These are phyloP conservation scores for Parauchenoglanis ngamensis DNA, from an alignment of 2,797 vertebrate genomes.

Conservation along the genomic window DNA sequence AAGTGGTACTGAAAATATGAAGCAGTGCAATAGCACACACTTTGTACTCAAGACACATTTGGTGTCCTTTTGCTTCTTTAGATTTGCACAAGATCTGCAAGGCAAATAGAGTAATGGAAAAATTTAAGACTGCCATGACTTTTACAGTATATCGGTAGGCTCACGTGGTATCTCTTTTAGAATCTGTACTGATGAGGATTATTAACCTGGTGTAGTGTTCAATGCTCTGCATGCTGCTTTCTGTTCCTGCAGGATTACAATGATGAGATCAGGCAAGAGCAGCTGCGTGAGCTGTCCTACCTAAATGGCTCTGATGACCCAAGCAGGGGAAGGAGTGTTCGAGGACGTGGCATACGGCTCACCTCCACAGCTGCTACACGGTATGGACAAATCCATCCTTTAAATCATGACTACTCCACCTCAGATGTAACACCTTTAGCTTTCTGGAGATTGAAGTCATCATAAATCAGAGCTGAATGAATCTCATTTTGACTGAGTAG, in stretches of 20 bases:
- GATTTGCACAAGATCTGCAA: not conserved
- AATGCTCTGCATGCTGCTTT: slow-evolving; percentile 49
- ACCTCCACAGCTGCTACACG: slow-evolving; percentile 79
- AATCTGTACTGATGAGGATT: slow-evolving; percentile 39
- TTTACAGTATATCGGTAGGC: not conserved
- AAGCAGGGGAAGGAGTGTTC: slow-evolving; percentile 80
- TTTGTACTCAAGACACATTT: not conserved
- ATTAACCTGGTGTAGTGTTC: slow-evolving; percentile 61
- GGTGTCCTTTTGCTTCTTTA: not conserved
- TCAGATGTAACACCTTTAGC: not conserved
- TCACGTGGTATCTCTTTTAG: not conserved
- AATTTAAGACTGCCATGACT: not conserved
- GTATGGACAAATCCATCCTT: slow-evolving; percentile 65
- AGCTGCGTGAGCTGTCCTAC: slow-evolving; percentile 93
- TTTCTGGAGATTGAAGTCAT: slow-evolving; percentile 8
- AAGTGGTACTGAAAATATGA: not conserved
- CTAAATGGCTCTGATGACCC: slow-evolving; percentile 94
- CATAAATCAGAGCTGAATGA: slow-evolving; percentile 5
- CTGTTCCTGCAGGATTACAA: slow-evolving; percentile 87
- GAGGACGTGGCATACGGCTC: slow-evolving; percentile 82
- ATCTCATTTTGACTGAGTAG: not conserved
- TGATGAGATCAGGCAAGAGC: slow-evolving; percentile 98
- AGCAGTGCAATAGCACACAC: not conserved
- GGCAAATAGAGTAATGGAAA: not conserved
- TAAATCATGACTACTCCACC: not conserved